These are phyloP conservation scores for Alosa alosa DNA, from an alignment of 2,113 vertebrate genomes.

Conservation along the genomic window DNA sequence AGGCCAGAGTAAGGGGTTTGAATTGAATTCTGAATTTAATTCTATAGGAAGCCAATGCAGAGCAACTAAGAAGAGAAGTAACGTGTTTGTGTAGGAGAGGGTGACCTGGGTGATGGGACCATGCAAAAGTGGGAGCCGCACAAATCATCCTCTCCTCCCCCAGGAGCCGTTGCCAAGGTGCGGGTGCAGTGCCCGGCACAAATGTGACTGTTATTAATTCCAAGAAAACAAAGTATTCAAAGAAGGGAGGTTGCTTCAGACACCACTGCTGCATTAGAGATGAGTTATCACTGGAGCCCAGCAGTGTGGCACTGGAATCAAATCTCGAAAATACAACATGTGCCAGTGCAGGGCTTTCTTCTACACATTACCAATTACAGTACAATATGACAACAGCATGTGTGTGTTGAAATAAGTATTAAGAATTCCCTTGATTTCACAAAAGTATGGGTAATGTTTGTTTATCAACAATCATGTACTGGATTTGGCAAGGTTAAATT, in stretches of 20 bases:
- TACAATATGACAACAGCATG: not conserved
- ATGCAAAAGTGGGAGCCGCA: slow-evolving; percentile 54
- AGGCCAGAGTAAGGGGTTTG: too few relatives aligned
- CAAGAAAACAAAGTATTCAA: not conserved
- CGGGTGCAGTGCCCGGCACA: not conserved
- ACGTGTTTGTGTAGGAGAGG: slow-evolving; percentile 68
- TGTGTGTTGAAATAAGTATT: not conserved
- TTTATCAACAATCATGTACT: too few relatives aligned
- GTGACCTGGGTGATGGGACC: slow-evolving; percentile 53
- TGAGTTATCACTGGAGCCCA: not conserved
- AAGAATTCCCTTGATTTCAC: too few relatives aligned
- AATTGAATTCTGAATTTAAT: too few relatives aligned
- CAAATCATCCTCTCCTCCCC: slow-evolving; percentile 46
- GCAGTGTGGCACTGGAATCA: not conserved
- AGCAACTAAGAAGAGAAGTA: too few relatives aligned
- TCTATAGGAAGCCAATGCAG: too few relatives aligned
- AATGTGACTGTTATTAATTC: not conserved
- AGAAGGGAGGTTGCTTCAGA: not conserved
- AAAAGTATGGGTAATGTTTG: too few relatives aligned
- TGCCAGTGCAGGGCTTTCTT: not conserved
- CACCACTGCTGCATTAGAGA: not conserved
- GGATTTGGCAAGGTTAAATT: too few relatives aligned
- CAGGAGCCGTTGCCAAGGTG: slow-evolving; percentile 65
- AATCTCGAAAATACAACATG: not conserved
- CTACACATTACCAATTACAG: not conserved